Percentiles rank a stretch among this genome's conserved stretches.
Evolutionary conservation across 2,113 vertebrate genomes (phyloP).

Genomic region (Puffinus mauretanicus): DNA sequence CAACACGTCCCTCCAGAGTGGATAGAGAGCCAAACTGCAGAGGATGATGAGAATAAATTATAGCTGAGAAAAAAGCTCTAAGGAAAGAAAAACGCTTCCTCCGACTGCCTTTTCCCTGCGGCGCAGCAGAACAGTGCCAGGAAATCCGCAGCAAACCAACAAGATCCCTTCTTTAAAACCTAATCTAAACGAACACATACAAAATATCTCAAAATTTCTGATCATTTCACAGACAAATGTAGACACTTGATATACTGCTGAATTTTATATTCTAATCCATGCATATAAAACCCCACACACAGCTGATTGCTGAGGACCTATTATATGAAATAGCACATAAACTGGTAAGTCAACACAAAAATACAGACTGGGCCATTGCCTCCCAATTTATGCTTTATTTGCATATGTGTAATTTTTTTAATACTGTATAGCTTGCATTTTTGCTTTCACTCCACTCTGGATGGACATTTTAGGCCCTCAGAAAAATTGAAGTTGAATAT

Average conservation of each 20-base stretch:
- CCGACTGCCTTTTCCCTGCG: not conserved
- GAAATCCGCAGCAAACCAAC: not conserved
- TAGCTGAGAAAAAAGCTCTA: not conserved
- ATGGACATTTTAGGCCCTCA: not conserved
- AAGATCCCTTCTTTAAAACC: not conserved
- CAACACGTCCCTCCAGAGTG: conserved; percentile 7
- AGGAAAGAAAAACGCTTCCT: conserved; percentile 7
- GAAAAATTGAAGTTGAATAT: not conserved
- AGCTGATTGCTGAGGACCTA: not conserved
- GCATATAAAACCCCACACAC: not conserved
- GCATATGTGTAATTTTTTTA: not conserved
- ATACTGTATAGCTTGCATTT: not conserved
- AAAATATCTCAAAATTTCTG: not conserved
- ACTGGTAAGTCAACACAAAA: not conserved
- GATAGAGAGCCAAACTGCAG: conserved; percentile 44
- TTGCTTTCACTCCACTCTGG: not conserved
- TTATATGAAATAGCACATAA: not conserved
- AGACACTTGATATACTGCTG: not conserved
- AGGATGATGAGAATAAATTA: conserved; percentile 44
- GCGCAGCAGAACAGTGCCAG: not conserved
- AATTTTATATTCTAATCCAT: not conserved
- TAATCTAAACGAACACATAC: not conserved
- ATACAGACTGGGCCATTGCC: not conserved
- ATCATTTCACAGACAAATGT: not conserved
- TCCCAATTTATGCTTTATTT: not conserved